Evolutionary conservation across 1,140 invertebrate species (phyloP).

Genomic region (Mya arenaria): DNA sequence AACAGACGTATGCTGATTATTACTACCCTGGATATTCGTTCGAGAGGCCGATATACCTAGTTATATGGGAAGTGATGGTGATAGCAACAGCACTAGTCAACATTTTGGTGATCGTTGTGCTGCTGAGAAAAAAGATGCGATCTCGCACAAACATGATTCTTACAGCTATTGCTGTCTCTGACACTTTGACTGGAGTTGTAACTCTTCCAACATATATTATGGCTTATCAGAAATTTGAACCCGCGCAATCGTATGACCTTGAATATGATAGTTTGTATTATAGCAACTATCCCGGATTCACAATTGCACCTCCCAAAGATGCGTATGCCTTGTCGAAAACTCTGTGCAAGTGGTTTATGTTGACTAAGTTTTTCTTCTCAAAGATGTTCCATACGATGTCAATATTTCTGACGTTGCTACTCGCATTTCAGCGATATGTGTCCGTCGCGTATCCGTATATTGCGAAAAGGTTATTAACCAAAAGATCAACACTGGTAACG

Average conservation of each 20-base stretch:
- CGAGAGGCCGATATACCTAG: constrained; percentile 29
- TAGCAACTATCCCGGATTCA: no score
- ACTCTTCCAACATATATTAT: constrained; percentile 45
- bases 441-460: neutral
- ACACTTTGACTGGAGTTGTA: constrained; percentile 32
- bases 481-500: neutral
- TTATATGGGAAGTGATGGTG: constrained; percentile 30
- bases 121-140: neutral
- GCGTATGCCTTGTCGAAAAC: neutral
- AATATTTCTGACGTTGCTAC: constrained; percentile 36
- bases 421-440: constrained; percentile 43
- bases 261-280: neutral
- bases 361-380: constrained; percentile 42
- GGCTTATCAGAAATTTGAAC: constrained; percentile 5
- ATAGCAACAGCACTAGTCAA: neutral
- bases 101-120: neutral
- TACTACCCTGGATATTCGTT: constrained; percentile 9
- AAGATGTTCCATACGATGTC: constrained; percentile 39
- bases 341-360: constrained; percentile 28
- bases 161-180: constrained; percentile 31
- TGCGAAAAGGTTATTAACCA: neutral
- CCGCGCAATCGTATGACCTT: no score
- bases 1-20: neutral
- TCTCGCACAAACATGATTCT: neutral
- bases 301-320: neutral